Percentiles rank a stretch among this genome's conserved stretches.
These are phyloP conservation scores for Pomacea canaliculata DNA, from an alignment of 2,888 invertebrate genomes.

Conservation along the genomic window DNA sequence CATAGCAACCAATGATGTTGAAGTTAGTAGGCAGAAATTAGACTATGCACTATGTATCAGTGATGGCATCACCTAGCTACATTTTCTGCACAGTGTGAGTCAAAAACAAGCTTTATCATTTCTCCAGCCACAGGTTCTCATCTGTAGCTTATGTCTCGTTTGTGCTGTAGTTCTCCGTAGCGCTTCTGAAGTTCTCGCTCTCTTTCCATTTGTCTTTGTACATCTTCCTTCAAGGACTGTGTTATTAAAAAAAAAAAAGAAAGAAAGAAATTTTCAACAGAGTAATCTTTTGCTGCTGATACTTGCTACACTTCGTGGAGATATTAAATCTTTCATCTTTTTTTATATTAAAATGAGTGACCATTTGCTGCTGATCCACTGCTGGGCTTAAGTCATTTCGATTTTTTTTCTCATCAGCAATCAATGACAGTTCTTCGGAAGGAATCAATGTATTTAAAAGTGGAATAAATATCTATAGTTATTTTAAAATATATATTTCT, in stretches of 20 bases:
- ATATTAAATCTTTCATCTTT: too few species aligned
- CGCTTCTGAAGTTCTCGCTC: conserved; percentile 88
- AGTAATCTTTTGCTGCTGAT: too few species aligned
- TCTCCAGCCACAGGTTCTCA: not conserved
- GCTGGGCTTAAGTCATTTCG: too few species aligned
- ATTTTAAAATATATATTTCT: too few species aligned
- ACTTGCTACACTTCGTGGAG: too few species aligned
- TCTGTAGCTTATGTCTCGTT: conserved; percentile 46
- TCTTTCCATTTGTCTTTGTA: conserved; percentile 89
- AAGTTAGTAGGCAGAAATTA: not conserved
- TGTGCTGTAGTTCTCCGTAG: conserved; percentile 78
- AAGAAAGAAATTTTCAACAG: not conserved
- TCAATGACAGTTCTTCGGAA: too few species aligned
- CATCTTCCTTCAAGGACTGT: conserved; percentile 90
- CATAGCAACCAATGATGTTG: too few species aligned
- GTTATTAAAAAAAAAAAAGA: conserved; percentile 24
- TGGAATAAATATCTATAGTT: too few species aligned
- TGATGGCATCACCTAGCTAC: conserved; percentile 1
- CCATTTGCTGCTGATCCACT: too few species aligned
- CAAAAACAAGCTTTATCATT: too few species aligned
- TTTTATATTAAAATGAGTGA: not conserved
- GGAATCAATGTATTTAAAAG: too few species aligned
- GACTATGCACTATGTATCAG: not conserved
- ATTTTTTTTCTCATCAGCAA: too few species aligned
- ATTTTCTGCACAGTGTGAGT: not conserved